phyloP scores from a whole-genome alignment of 2,797 vertebrate species.

The Amblyraja radiata region DNA sequence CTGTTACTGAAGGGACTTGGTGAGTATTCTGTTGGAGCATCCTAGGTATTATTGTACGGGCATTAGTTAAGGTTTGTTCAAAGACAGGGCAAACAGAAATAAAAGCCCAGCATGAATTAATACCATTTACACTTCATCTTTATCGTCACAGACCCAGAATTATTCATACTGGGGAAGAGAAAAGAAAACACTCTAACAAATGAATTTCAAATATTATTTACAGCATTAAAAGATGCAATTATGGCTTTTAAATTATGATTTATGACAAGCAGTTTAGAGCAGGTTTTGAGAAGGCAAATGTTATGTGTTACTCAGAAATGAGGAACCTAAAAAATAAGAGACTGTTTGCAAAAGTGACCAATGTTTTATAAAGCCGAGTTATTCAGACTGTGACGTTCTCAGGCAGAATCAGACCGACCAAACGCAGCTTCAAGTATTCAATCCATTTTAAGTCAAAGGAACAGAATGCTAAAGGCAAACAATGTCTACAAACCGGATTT shows the following conservation, averaged over 20 bases:
- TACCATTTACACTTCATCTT: slow-evolving; percentile 33
- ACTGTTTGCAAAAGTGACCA: slow-evolving; percentile 26
- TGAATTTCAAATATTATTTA: slow-evolving; percentile 37
- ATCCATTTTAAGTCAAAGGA: slow-evolving; percentile 29
- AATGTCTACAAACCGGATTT: slow-evolving; percentile 17
- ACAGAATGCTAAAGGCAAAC: slow-evolving; percentile 32
- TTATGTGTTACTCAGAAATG: slow-evolving; percentile 19
- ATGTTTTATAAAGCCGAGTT: slow-evolving; percentile 36
- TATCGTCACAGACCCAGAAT: slow-evolving; percentile 33
- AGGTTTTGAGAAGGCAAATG: slow-evolving; percentile 31
- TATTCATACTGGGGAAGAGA: not conserved
- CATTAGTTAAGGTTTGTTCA: not conserved
- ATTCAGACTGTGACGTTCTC: slow-evolving; percentile 9
- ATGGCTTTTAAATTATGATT: slow-evolving; percentile 38
- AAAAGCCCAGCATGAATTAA: slow-evolving; percentile 29
- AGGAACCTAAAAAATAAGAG: slow-evolving; percentile 25
- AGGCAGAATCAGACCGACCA: slow-evolving; percentile 25
- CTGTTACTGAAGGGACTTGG: not conserved
- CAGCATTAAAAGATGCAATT: slow-evolving; percentile 37
- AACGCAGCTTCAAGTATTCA: slow-evolving; percentile 35
- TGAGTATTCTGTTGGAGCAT: not conserved
- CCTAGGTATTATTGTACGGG: not conserved
- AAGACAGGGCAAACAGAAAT: not conserved
- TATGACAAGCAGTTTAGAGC: slow-evolving; percentile 36
- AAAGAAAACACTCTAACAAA: slow-evolving; percentile 36